Evolutionary conservation across 2,888 invertebrate genomes (phyloP).

Genomic region (Thera britannica): DNA sequence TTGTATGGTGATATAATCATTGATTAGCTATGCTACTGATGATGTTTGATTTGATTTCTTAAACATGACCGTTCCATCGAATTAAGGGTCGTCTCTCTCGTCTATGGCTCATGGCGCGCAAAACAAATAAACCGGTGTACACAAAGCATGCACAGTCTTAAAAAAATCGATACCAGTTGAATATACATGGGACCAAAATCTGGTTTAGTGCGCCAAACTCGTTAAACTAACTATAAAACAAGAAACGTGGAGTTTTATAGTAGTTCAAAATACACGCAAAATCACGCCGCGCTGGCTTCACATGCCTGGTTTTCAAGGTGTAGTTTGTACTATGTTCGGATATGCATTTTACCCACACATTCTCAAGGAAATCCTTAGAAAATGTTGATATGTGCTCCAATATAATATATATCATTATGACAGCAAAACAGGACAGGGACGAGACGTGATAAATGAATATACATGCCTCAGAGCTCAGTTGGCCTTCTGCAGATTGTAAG

Average conservation of each 20-base stretch:
- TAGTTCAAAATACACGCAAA: conserved; percentile 25
- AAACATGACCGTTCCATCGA: too few species aligned
- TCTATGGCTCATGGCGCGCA: too few species aligned
- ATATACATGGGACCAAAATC: conserved; percentile 9
- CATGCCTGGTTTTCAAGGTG: conserved; percentile 3
- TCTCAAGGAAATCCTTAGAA: too few species aligned
- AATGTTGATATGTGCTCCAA: too few species aligned
- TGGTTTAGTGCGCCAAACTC: conserved; percentile 18
- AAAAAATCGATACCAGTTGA: conserved; percentile 8
- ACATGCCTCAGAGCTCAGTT: too few species aligned
- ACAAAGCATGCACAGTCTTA: background rate
- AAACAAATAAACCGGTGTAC: too few species aligned
- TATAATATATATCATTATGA: too few species aligned
- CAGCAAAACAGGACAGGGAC: too few species aligned
- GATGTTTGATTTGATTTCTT: background rate
- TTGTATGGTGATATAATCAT: background rate
- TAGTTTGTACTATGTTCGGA: background rate
- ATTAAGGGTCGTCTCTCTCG: too few species aligned
- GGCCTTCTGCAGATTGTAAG: too few species aligned
- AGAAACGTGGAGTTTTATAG: conserved; percentile 23
- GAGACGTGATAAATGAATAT: too few species aligned
- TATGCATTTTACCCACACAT: background rate
- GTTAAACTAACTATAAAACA: conserved; percentile 30
- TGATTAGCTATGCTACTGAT: conserved; percentile 1
- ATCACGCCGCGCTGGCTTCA: conserved; percentile 6